phyloP scores from a whole-genome alignment of 2,888 invertebrate genomes.

The Trypoxylon attenuatum region DNA sequence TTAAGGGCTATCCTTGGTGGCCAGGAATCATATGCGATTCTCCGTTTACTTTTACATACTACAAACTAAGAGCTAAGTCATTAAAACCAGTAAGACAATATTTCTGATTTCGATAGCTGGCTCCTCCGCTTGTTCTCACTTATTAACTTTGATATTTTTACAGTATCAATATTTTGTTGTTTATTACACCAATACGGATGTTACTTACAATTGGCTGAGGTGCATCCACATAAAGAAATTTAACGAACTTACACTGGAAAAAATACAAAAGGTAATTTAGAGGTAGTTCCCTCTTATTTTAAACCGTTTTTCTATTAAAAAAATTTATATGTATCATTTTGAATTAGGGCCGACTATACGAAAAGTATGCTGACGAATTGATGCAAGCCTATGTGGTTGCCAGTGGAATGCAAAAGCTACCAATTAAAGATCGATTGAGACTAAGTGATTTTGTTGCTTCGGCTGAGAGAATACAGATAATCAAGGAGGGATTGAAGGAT shows the following conservation, averaged over 20 bases:
- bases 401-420: too few species aligned
- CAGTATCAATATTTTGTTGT: neutral
- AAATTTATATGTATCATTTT: too few species aligned
- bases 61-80: conserved; percentile 16
- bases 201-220: neutral
- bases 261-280: too few species aligned
- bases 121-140: neutral
- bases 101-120: neutral
- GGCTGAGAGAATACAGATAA: too few species aligned
- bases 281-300: too few species aligned
- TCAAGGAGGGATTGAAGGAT: too few species aligned
- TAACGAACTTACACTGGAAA: neutral
- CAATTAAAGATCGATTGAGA: too few species aligned
- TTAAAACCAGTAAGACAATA: conserved; percentile 42
- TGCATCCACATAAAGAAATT: neutral
- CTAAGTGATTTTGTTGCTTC: too few species aligned
- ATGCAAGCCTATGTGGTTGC: too few species aligned
- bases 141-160: neutral
- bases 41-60: conserved; percentile 74
- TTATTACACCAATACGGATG: neutral
- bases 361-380: too few species aligned
- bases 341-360: too few species aligned
- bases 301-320: too few species aligned
- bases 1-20: conserved; percentile 82
- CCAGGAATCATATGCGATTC: conserved; percentile 84